These are phyloP conservation scores for Anniella stebbinsi DNA, from an alignment of 2,797 vertebrate genomes.

Conservation along the genomic window DNA sequence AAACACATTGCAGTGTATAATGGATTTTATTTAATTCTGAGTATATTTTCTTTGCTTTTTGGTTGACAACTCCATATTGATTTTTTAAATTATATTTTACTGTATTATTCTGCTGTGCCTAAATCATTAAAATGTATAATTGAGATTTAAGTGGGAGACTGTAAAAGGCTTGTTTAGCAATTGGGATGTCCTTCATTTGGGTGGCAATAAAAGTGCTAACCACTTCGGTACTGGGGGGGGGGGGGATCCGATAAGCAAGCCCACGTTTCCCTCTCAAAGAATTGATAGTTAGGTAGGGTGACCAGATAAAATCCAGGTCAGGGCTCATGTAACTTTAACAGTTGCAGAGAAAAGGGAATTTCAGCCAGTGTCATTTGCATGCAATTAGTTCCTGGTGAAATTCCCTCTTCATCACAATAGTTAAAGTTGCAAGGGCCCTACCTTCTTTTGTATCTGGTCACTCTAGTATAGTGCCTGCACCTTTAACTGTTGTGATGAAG, in stretches of 20 bases:
- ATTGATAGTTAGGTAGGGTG: neutral
- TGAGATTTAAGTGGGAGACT: slow-evolving; percentile 44
- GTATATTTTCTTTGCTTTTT: slow-evolving; percentile 59
- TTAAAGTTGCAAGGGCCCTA: too few relatives aligned
- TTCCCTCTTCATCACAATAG: too few relatives aligned
- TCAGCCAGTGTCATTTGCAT: too few relatives aligned
- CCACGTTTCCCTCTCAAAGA: too few relatives aligned
- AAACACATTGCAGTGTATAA: slow-evolving; percentile 26
- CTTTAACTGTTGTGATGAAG: too few relatives aligned
- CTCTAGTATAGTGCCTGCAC: too few relatives aligned
- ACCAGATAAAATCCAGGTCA: too few relatives aligned
- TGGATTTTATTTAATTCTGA: slow-evolving; percentile 45
- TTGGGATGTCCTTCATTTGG: slow-evolving; percentile 7
- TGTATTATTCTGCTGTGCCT: slow-evolving; percentile 16
- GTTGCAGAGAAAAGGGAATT: too few relatives aligned
- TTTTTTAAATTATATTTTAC: slow-evolving; percentile 55
- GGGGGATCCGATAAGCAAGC: neutral
- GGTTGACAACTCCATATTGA: slow-evolving; percentile 46
- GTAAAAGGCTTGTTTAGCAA: slow-evolving; percentile 33
- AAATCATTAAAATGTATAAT: slow-evolving; percentile 22
- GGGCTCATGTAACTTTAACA: too few relatives aligned
- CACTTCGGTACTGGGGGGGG: neutral
- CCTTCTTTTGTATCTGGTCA: too few relatives aligned
- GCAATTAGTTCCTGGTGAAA: too few relatives aligned
- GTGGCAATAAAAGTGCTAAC: neutral